phyloP scores from a whole-genome alignment of 2,113 vertebrate species.

The Sterrhoptilus dennistouni region DNA sequence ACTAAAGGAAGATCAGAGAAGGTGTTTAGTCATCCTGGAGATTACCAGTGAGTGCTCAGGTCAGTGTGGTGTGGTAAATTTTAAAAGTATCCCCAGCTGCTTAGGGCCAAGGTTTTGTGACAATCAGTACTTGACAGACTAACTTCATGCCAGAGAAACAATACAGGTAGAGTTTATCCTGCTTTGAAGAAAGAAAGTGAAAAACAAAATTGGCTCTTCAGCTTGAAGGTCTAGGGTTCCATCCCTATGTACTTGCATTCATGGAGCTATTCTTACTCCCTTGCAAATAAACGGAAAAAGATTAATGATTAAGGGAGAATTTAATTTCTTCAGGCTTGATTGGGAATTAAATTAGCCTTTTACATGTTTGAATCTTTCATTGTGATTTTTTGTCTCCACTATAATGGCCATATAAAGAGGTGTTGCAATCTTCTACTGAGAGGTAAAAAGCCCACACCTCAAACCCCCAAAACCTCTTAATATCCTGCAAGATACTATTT shows the following conservation, averaged over 20 bases:
- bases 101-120: background rate
- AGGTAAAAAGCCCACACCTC: background rate
- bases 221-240: background rate
- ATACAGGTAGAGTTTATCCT: background rate
- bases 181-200: background rate
- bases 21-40: background rate
- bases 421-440: background rate
- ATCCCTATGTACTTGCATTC: background rate
- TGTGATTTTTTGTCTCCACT: background rate
- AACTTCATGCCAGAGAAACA: background rate
- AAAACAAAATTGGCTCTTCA: background rate
- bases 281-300: background rate
- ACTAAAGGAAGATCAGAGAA: background rate
- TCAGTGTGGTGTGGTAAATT: background rate
- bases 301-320: background rate
- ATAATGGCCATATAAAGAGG: background rate
- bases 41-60: background rate
- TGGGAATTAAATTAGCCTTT: background rate
- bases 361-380: background rate
- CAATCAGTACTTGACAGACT: background rate
- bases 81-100: background rate
- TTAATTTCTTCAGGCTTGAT: background rate
- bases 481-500: background rate
- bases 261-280: background rate
- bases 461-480: background rate